Evolutionary conservation across 2,888 invertebrate genomes (phyloP).

Genomic region (Platycheirus rosarum): DNA sequence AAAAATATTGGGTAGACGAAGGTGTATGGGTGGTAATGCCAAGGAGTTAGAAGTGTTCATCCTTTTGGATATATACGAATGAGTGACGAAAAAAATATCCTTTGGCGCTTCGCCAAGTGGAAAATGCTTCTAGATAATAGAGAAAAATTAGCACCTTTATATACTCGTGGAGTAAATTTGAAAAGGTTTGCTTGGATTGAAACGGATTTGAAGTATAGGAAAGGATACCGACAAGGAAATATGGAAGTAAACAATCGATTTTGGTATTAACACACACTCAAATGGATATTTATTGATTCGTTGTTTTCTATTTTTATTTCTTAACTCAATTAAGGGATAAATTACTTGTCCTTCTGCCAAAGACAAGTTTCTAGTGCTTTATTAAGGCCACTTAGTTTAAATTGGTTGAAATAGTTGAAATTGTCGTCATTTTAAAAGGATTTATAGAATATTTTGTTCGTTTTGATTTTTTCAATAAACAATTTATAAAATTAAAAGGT

Average conservation of each 20-base stretch:
- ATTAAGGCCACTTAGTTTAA: neutral
- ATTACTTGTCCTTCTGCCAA: neutral
- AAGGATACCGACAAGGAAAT: slow-evolving; percentile 10
- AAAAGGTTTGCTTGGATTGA: slow-evolving; percentile 8
- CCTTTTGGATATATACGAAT: slow-evolving; percentile 7
- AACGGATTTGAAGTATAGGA: slow-evolving; percentile 16
- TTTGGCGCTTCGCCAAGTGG: slow-evolving; percentile 59
- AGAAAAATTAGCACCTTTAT: slow-evolving; percentile 62
- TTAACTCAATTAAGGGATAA: neutral
- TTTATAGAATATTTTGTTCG: too few relatives aligned
- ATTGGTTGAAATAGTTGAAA: neutral
- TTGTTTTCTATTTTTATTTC: neutral
- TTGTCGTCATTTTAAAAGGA: too few relatives aligned
- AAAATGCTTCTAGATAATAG: slow-evolving; percentile 59
- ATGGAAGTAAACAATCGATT: slow-evolving; percentile 7
- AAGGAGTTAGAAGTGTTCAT: too few relatives aligned
- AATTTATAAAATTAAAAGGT: too few relatives aligned
- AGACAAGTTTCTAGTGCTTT: neutral
- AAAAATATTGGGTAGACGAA: too few relatives aligned
- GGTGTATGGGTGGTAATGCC: too few relatives aligned
- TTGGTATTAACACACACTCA: neutral
- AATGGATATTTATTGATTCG: neutral
- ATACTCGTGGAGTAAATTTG: slow-evolving; percentile 35
- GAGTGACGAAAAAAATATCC: slow-evolving; percentile 29
- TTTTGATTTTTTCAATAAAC: too few relatives aligned